A percentile compares a stretch with the other conserved stretches of the same genome.
Conservation (phyloP, 2,797 vertebrate species). For the Heterohyrax brucei region DNA sequence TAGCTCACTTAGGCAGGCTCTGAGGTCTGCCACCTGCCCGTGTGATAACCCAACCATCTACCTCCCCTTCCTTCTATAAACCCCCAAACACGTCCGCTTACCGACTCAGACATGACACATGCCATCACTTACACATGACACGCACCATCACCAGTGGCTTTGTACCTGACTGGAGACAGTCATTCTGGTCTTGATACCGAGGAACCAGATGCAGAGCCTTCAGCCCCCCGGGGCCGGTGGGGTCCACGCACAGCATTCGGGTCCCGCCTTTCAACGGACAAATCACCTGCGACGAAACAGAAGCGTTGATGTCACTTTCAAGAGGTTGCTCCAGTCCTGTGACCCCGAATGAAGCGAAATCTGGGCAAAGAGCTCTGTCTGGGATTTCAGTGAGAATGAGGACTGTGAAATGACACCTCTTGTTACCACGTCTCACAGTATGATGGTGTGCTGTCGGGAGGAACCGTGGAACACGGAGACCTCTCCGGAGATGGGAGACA, state of each 20-base stretch:
- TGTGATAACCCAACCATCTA: not conserved
- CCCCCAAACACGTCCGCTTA: not conserved
- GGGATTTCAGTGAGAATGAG: not conserved
- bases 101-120: not conserved
- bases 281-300: conserved; percentile 80
- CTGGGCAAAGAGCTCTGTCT: not conserved
- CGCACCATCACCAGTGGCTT: not conserved
- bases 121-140: not conserved
- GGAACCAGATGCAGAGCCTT: conserved; percentile 82
- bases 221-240: conserved; percentile 76
- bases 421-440: not conserved
- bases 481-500: fast-evolving
- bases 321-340: not conserved
- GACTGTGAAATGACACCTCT: no score
- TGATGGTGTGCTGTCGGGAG: not conserved
- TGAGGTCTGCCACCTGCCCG: not conserved
- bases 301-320: not conserved
- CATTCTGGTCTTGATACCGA: conserved; percentile 76
- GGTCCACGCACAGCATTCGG: conserved; percentile 84
- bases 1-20: not conserved
- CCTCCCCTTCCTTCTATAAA: not conserved
- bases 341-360: not conserved
- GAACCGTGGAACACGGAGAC: not conserved
- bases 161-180: conserved; percentile 84
- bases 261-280: conserved; percentile 83